These are phyloP conservation scores for Halisarca cf. caerulea DNA, from an alignment of 37 sponge, comb jelly and placozoan species.

Conservation along the genomic window DNA sequence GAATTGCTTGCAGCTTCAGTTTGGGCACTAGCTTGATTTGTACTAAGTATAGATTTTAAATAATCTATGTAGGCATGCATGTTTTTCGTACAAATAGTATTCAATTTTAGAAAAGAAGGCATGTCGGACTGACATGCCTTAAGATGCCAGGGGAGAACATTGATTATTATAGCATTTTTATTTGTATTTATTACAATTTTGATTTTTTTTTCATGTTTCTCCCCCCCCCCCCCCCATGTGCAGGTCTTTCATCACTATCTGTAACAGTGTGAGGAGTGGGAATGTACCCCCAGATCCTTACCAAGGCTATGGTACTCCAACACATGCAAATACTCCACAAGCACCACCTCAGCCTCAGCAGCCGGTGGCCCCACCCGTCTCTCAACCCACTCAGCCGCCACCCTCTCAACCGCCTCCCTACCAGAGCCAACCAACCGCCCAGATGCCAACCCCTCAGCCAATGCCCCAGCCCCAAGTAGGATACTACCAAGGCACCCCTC, in stretches of 20 bases:
- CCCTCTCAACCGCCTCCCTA: background rate
- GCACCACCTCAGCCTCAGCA: background rate
- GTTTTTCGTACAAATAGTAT: too few species aligned
- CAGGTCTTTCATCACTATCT: conserved; percentile 18
- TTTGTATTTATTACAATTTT: too few species aligned
- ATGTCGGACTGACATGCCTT: too few species aligned
- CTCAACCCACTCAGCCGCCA: background rate
- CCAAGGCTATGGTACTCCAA: conserved; percentile 30
- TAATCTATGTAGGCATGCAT: too few species aligned
- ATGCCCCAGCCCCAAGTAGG: background rate
- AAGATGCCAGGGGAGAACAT: too few species aligned
- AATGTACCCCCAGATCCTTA: background rate
- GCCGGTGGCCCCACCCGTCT: background rate
- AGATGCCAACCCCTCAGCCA: background rate
- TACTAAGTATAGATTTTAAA: too few species aligned
- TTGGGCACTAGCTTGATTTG: too few species aligned
- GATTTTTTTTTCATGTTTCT: too few species aligned
- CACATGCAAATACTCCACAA: background rate
- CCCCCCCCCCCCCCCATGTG: too few species aligned
- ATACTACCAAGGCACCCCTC: background rate
- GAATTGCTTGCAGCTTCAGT: too few species aligned
- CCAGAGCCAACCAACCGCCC: background rate
- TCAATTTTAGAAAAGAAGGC: too few species aligned
- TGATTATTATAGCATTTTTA: too few species aligned
- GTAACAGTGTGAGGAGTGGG: conserved; percentile 7